Evolutionary conservation across 1,140 invertebrate genomes (phyloP).

Genomic region (Notospermus geniculatus): DNA sequence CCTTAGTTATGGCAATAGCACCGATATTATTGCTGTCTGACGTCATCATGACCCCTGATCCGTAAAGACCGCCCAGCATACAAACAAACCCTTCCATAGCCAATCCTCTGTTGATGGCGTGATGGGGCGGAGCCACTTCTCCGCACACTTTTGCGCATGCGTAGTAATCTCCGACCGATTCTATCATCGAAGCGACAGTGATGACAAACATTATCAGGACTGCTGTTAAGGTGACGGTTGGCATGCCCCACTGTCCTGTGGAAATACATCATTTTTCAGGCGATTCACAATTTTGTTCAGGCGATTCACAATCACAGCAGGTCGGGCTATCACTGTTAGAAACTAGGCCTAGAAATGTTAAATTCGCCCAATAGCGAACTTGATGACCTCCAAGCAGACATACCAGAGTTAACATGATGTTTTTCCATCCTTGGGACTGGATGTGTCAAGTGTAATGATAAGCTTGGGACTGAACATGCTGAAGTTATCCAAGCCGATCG

Average conservation of each 20-base stretch:
- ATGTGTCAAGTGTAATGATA: no score
- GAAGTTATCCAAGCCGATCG: no score
- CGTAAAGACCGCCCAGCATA: slow-evolving; percentile 75
- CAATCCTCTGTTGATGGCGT: slow-evolving; percentile 68
- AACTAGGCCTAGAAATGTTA: no score
- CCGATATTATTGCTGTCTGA: slow-evolving; percentile 62
- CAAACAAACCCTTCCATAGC: slow-evolving; percentile 80
- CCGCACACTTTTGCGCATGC: slow-evolving; percentile 48
- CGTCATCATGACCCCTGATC: slow-evolving; percentile 77
- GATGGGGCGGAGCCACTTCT: slow-evolving; percentile 47
- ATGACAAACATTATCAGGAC: slow-evolving; percentile 52
- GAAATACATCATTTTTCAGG: slow-evolving; percentile 1
- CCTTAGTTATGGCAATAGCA: slow-evolving; percentile 36
- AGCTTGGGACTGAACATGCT: no score
- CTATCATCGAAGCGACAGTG: slow-evolving; percentile 52
- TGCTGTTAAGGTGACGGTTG: slow-evolving; percentile 43
- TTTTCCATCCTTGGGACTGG: no score
- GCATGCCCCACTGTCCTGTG: slow-evolving; percentile 55
- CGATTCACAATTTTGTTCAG: no score
- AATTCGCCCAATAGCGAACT: no score
- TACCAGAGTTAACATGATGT: slow-evolving; percentile 66
- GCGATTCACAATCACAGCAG: no score
- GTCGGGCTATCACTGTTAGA: no score
- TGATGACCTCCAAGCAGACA: no score
- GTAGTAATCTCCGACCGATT: slow-evolving; percentile 57